Base-by-base conservation (phyloP, 2,797 vertebrate species). In the Typhlichthys eigenmanni region DNA sequence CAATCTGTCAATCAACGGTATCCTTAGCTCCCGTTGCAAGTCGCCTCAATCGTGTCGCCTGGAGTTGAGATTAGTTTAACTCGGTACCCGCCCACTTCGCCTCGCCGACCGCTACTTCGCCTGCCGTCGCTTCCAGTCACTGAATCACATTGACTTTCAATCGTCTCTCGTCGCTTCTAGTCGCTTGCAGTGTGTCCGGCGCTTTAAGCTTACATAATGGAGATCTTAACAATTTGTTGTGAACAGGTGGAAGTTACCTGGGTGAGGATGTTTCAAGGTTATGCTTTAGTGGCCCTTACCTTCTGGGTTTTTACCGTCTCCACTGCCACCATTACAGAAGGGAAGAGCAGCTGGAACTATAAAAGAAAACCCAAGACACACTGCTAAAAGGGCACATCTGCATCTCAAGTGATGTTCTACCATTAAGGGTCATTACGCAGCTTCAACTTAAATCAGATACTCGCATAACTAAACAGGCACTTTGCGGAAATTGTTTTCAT, bases 261-360 rank as follows among this genome's bases (percentile, higher is more conserved):
- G 17, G 9, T 46, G 45, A 58, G 16, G 11, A 8, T 17, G 11
- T 53, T 24, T 54, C 4, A 24, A 11, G 4, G 12, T 54, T 54
- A 7, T 49, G 5, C 46, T 48, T 6, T 6, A 47, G 29, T 46
- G 32, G 13, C 13, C 2, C 68, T 65, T 60, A 98, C 98, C 96
- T 99, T 99, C 75, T 99, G 97, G 55, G 94, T 94, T 82, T 94
- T 97, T 71, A 99, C 98, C 47, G 96, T 95, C 71, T 99, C 98
- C 12, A 99, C 95, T 75, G 98, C 95, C 72, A 96, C 92, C 94
- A 98, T 97, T 64, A 99, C 93, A 4, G 98, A 99, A 2, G 97
- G 98, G 54, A 99, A 99, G 75, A 99, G 95, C 81, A 99, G 86
- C 89, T 99, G 98, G 80, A 99, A 99, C 98, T 99, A 58, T 60